Conservation (phyloP, 1,140 invertebrate genomes). For the Medauroidea extradentata region DNA sequence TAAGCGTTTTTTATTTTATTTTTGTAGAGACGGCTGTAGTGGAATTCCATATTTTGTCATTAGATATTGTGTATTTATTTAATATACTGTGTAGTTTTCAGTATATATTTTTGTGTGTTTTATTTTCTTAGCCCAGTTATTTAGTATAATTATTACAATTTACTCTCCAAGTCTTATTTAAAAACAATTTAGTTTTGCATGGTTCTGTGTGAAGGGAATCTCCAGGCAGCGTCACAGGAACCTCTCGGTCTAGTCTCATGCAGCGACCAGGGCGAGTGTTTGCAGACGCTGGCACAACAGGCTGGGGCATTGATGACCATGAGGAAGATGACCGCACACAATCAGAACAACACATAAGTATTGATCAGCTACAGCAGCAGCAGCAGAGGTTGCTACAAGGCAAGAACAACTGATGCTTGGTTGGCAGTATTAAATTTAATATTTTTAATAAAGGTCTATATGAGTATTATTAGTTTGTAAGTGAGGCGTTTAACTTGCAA, state of each 20-base stretch:
- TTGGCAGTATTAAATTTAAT: not conserved
- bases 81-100: not conserved
- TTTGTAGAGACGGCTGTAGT: too few relatives aligned
- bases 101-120: slow-evolving; percentile 21
- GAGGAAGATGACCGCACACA: slow-evolving; percentile 32
- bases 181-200: too few relatives aligned
- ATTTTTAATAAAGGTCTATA: too few relatives aligned
- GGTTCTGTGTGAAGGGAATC: not conserved
- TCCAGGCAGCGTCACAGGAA: not conserved
- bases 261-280: slow-evolving; percentile 31
- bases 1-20: not conserved
- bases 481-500: too few relatives aligned
- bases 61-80: not conserved
- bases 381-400: slow-evolving; percentile 38
- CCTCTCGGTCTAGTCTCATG: not conserved
- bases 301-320: slow-evolving; percentile 41
- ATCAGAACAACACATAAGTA: slow-evolving; percentile 12
- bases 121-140: slow-evolving; percentile 27
- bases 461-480: too few relatives aligned
- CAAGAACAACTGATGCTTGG: too few relatives aligned
- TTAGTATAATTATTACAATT: slow-evolving; percentile 32
- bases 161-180: too few relatives aligned
- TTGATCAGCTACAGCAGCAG: slow-evolving; percentile 31
- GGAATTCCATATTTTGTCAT: too few relatives aligned
- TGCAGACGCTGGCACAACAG: slow-evolving; percentile 45